Base-by-base conservation (phyloP, 2,113 vertebrate species). In the Micronisus gabar region DNA sequence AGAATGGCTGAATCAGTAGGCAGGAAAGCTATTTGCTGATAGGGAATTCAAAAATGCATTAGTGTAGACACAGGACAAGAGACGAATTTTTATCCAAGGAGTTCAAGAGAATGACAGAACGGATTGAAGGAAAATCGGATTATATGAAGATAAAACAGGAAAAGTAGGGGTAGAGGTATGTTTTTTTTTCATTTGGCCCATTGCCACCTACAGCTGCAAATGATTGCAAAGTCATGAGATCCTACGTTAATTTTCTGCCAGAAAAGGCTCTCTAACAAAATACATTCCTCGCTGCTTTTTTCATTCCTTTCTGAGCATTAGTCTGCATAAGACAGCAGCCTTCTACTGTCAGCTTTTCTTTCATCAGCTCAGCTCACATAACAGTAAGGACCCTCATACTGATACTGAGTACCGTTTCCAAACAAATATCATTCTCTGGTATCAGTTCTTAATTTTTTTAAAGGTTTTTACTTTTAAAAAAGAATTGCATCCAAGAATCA, bases 301-400 rank as follows among this genome's bases (percentile, higher is more conserved):
- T 36, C 6, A 61, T 47, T 41, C 23, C 22, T 74, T 52, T 25
- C 50, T 67, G 9, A 79, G n/a, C 1, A 0, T 38, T 70, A 36
- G 8, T 22, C 53, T 1, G 2, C 0, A 1, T 53, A 61, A 65
- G 14, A 65, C 27, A 76, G 23, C 14, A 27, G 36, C 2, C 10
- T 72, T 61, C 40, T 50, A 9, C 17, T 61, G 17, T 23, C 34
- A 48, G 6, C 6, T 8, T 80, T 70, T 58, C 11, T 19, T 81
- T 75, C 26, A 43, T 48, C 53, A 61, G 30, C 45, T 62, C 40
- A 62, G 23, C 32, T 58, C 32, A 32, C 16, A 4, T 48, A 81
- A 59, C 13, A 41, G 14, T 50, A 63, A 53, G 17, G 41, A 43
- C 16, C 7, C 7, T 50, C 17, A 26, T 55, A 30, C 2, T 43